Conservation (phyloP, 2,888 invertebrate species). For the Belgica antarctica region DNA sequence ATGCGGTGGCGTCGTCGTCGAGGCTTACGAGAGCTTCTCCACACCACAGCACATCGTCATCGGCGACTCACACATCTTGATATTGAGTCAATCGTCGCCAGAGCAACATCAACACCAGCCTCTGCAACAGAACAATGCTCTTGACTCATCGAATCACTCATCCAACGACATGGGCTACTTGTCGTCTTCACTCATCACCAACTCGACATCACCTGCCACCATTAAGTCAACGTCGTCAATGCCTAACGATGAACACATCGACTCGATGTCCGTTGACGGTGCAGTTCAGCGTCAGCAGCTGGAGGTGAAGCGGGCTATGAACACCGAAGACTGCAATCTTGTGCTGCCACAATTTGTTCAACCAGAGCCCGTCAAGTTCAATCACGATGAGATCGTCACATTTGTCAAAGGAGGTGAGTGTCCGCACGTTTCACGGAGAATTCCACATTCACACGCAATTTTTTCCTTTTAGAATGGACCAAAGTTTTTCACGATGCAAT, state of each 20-base stretch:
- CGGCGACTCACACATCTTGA: conserved; percentile 39
- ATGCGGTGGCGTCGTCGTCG: conserved; percentile 21
- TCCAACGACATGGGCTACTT: conserved; percentile 39
- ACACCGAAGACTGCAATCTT: not conserved
- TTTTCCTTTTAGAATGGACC: conserved; percentile 39
- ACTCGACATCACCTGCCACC: conserved; percentile 15
- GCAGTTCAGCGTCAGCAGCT: not conserved
- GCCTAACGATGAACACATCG: conserved; percentile 20
- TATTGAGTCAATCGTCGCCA: conserved; percentile 45
- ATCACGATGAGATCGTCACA: conserved; percentile 63
- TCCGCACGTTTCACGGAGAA: too few species aligned
- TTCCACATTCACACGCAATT: not conserved
- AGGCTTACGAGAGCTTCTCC: conserved; percentile 12
- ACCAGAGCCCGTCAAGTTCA: conserved; percentile 46
- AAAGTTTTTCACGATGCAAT: conserved; percentile 14
- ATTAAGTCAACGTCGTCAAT: not conserved
- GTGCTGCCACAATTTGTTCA: conserved; percentile 22
- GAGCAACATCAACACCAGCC: not conserved
- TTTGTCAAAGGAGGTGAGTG: conserved; percentile 64
- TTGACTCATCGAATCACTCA: conserved; percentile 12
- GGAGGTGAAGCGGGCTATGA: not conserved
- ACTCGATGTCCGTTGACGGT: not conserved
- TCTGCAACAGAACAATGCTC: conserved; percentile 9
- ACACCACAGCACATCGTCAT: conserved; percentile 15
- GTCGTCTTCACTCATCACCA: conserved; percentile 39